Percentiles rank a stretch among this genome's conserved stretches.
phyloP scores from a whole-genome alignment of 92 coral and sea anemone genomes.

The Epizoanthus stellaris region DNA sequence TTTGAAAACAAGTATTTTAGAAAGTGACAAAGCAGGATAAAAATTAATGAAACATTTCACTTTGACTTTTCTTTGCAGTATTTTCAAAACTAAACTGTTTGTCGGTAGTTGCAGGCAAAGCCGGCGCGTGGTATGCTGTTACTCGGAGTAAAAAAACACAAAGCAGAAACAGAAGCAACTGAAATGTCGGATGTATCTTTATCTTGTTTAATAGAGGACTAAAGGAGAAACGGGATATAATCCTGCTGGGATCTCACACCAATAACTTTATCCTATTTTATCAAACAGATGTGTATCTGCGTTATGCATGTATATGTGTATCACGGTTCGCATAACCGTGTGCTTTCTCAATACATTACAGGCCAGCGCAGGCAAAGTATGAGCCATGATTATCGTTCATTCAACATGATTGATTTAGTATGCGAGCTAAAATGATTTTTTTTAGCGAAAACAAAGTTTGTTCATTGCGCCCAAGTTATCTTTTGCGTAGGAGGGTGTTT shows the following conservation, averaged over 20 bases:
- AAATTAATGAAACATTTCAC: too few species aligned
- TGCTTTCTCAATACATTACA: too few species aligned
- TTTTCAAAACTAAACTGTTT: too few species aligned
- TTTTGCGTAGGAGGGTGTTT: slow-evolving; percentile 1
- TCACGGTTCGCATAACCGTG: too few species aligned
- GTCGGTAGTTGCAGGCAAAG: not conserved
- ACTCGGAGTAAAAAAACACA: not conserved
- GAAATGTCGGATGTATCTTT: slow-evolving; percentile 1
- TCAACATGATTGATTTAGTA: too few species aligned
- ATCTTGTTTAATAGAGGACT: not conserved
- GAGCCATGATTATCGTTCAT: too few species aligned
- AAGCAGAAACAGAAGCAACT: not conserved
- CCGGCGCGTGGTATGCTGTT: not conserved
- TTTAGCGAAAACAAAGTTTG: too few species aligned
- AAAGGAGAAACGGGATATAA: slow-evolving; percentile 16
- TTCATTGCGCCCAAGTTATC: not conserved
- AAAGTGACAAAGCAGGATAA: not conserved
- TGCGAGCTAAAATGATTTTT: too few species aligned
- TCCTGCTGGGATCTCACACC: slow-evolving; percentile 19
- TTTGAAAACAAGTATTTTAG: slow-evolving; percentile 2
- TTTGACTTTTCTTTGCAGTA: too few species aligned
- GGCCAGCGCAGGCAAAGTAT: too few species aligned
- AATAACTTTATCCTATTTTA: slow-evolving; percentile 16
- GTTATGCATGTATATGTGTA: too few species aligned
- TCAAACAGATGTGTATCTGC: not conserved